A percentile compares a stretch with the other conserved stretches of the same genome.
These are phyloP conservation scores for Chrosomus eos DNA, from an alignment of 2,797 vertebrate genomes.

Conservation along the genomic window DNA sequence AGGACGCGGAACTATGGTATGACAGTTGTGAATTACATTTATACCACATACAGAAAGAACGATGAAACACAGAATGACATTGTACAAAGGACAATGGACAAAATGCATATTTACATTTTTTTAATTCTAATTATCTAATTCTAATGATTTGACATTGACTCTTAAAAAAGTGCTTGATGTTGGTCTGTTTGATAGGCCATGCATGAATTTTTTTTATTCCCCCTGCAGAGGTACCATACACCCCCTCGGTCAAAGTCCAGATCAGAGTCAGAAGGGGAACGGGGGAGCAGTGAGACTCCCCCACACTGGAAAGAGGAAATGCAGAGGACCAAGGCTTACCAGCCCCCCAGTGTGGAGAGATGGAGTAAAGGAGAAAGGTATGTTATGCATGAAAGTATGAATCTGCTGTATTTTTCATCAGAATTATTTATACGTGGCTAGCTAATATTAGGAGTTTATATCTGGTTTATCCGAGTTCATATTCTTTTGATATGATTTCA, in stretches of 20 bases:
- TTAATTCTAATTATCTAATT: not conserved
- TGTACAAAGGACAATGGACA: not conserved
- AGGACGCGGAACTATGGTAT: slow-evolving; percentile 97
- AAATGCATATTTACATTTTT: not conserved
- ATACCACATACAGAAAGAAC: not conserved
- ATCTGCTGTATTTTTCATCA: not conserved
- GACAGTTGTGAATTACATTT: slow-evolving; percentile 46
- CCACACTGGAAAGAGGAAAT: slow-evolving; percentile 99
- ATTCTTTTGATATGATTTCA: not conserved
- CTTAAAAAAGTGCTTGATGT: slow-evolving; percentile 1
- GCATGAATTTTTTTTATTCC: not conserved
- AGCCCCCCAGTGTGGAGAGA: slow-evolving; percentile 85
- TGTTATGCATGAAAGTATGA: slow-evolving; percentile 45
- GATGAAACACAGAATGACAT: too few species aligned
- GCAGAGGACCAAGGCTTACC: slow-evolving; percentile 88
- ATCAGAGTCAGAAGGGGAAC: slow-evolving; percentile 88
- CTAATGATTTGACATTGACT: not conserved
- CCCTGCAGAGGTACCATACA: slow-evolving; percentile 90
- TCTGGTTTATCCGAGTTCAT: not conserved
- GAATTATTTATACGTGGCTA: not conserved
- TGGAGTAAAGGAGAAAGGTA: slow-evolving; percentile 99
- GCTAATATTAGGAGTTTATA: not conserved
- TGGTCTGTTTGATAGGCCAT: slow-evolving; percentile 14
- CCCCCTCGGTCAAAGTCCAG: slow-evolving; percentile 91
- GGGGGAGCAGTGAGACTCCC: slow-evolving; percentile 92